phyloP scores from a whole-genome alignment of 2,888 invertebrate genomes.

The Oscheius sp. region DNA sequence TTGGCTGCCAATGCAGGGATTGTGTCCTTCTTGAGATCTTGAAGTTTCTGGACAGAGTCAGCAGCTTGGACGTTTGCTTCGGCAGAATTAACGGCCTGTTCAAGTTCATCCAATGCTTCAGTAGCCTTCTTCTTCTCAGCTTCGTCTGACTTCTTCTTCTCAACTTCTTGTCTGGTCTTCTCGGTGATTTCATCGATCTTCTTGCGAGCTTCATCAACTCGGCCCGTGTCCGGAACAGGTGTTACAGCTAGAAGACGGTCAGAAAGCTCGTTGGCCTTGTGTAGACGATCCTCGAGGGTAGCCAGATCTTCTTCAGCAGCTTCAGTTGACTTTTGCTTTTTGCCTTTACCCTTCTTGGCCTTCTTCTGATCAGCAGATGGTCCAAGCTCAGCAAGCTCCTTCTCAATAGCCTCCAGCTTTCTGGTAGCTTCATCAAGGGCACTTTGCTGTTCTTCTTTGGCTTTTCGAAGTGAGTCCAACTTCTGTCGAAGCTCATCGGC shows the following conservation, averaged over 20 bases:
- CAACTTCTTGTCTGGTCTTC: conserved; percentile 41
- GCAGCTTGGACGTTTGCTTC: conserved; percentile 39
- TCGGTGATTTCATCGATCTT: conserved; percentile 15
- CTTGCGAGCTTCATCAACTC: conserved; percentile 8
- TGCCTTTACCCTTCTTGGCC: conserved; percentile 35
- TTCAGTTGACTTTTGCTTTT: conserved; percentile 15
- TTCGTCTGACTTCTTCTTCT: conserved; percentile 8
- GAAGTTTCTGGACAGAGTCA: conserved; percentile 37
- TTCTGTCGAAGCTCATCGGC: conserved; percentile 42
- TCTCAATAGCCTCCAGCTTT: conserved; percentile 22
- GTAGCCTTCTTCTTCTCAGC: conserved; percentile 31
- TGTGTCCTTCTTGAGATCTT: conserved; percentile 30
- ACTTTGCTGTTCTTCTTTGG: conserved; percentile 36
- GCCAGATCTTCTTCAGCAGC: neutral
- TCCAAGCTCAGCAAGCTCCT: conserved; percentile 40
- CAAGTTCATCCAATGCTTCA: conserved; percentile 44
- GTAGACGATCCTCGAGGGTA: conserved; percentile 16
- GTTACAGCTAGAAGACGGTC: neutral
- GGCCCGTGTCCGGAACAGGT: neutral
- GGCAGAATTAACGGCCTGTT: conserved; percentile 44
- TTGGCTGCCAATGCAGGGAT: conserved; percentile 24
- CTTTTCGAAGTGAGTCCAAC: conserved; percentile 35
- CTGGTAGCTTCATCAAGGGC: neutral
- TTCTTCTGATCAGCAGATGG: conserved; percentile 32
- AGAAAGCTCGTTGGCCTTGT: neutral